Base-by-base conservation (phyloP, 1,140 invertebrate species). In the Eufriesea mexicana region DNA sequence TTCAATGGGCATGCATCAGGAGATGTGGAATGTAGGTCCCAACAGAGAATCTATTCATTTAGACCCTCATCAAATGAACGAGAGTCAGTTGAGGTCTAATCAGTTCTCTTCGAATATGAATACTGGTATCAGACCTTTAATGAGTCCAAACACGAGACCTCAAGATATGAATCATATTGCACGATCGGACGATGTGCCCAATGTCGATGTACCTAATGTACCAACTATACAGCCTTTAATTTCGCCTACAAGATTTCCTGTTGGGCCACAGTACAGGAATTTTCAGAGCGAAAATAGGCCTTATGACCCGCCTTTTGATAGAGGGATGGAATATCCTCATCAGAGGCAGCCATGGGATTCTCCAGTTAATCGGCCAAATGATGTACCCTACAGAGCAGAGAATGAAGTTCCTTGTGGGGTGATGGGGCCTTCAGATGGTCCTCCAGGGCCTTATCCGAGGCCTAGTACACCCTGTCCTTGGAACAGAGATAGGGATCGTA, bases 281-380 rank as follows among this genome's bases (percentile, higher is more conserved):
- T 90, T 84, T 75, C 85, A 72, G 10, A 67, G 73, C 18, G 86
- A 86, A 12, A 89, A 88, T 62, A 83, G 83, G 55, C 45, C 84
- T 45, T 80, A 84, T 10, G 85, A 91, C 14, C 61, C 59, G 10
- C 47, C 74, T 0, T 89, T 86, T n/a, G 90, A 89, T 5, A 86
- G 88, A 64, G 73, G 81, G 2, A 28, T 72, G 12, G 90, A 91
- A 25, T 91, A 87, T 76, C n/a, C 86, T 12, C 89, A 84, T 12
- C 70, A 54, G 12, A 83, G 89, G 35, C 85, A 79, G 35, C 62
- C 76, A 0, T 89, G 89, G 86, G 87, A 90, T 5, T 23, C 25
- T 5, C 12, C 73, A 0, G 20, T 49, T 5, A 79, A 73, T 45
- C 68, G 75, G 5, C 18, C 74, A 0, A 80, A n/a, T 28, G 88